phyloP scores from a whole-genome alignment of 2,797 vertebrate genomes.

The Gouania willdenowi region DNA sequence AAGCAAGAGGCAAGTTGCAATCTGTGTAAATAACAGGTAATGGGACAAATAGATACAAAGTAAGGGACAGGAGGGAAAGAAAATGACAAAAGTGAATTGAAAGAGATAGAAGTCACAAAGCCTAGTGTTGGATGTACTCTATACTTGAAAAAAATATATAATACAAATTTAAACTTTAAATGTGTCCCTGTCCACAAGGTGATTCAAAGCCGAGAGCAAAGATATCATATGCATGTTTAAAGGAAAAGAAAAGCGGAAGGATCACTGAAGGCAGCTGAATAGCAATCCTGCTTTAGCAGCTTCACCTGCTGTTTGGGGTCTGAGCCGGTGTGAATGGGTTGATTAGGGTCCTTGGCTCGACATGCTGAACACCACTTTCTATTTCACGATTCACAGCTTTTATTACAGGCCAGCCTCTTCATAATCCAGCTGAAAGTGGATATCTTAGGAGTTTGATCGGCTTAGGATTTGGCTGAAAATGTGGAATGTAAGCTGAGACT shows the following conservation, averaged over 20 bases:
- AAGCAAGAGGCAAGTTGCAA: conserved; percentile 35
- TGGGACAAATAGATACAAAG: not conserved
- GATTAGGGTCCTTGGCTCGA: conserved; percentile 64
- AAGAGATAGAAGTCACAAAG: not conserved
- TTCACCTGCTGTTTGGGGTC: conserved; percentile 59
- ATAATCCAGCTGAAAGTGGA: conserved; percentile 64
- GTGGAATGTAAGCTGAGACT: conserved; percentile 26
- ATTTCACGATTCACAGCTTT: conserved; percentile 61
- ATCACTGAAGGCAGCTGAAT: conserved; percentile 42
- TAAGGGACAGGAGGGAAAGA: not conserved
- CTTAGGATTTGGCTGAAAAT: conserved; percentile 55
- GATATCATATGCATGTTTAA: conserved; percentile 1
- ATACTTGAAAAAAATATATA: conserved; percentile 1
- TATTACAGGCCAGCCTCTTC: conserved; percentile 53
- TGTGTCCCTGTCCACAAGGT: not conserved
- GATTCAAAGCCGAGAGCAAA: not conserved
- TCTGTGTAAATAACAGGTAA: conserved; percentile 57
- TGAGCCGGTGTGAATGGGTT: conserved; percentile 63
- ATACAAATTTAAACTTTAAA: not conserved
- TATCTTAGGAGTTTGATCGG: conserved; percentile 57
- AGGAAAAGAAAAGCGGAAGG: conserved; percentile 11
- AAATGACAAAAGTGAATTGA: not conserved
- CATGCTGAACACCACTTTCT: conserved; percentile 62
- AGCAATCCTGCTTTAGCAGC: conserved; percentile 64
- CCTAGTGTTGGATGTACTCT: not conserved